Conservation (phyloP, 2,113 vertebrate species). For the Syngnathoides biaculeatus region DNA sequence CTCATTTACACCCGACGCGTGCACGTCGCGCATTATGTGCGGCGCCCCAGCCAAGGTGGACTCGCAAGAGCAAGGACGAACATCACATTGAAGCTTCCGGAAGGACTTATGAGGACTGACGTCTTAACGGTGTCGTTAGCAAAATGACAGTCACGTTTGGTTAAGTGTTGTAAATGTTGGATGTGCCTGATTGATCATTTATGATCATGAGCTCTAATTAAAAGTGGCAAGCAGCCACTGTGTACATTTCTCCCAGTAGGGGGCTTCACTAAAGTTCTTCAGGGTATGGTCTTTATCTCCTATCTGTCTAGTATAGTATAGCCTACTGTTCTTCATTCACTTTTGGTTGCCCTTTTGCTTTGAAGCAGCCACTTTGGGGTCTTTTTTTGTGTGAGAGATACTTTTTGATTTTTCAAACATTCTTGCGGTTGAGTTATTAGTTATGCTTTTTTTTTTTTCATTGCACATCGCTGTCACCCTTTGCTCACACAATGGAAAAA, state of each 20-base stretch:
- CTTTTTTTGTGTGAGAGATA: not conserved
- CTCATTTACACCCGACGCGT: not conserved
- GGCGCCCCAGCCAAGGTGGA: not conserved
- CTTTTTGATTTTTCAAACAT: no score
- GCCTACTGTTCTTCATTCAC: not conserved
- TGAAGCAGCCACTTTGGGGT: not conserved
- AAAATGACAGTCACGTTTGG: not conserved
- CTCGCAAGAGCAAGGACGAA: conserved; percentile 9
- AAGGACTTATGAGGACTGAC: not conserved
- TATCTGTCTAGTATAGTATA: not conserved
- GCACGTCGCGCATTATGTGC: not conserved
- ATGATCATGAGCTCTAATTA: not conserved
- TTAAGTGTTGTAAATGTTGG: not conserved
- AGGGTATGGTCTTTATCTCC: not conserved
- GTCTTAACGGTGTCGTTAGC: not conserved
- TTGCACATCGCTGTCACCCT: no score
- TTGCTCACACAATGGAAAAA: no score
- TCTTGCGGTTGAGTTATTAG: no score
- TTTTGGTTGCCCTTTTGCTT: not conserved
- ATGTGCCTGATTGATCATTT: not conserved
- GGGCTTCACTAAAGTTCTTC: not conserved
- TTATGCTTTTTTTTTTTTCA: no score
- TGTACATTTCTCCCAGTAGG: not conserved
- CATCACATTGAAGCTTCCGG: not conserved
- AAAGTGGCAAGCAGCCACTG: not conserved